Evolutionary conservation across 53 echinoderm and acorn worm species (phyloP), one percentile per base, ranked within the genome.

Genomic region (Patiria pectinifera): DNA sequence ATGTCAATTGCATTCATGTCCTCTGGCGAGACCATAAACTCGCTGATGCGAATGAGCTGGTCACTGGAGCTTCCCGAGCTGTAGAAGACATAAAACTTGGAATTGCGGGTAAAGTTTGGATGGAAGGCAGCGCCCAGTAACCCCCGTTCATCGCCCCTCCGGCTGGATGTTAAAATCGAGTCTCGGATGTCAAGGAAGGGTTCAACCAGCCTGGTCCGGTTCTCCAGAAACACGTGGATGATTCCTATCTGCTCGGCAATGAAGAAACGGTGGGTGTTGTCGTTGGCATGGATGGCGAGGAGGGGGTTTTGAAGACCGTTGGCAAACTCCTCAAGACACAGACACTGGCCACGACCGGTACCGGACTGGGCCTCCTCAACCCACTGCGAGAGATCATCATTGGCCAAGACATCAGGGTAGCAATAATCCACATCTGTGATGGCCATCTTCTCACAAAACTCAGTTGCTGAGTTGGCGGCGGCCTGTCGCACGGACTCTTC

Each of bases 301-400:
- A 99, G 76, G 9, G 99, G 99, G 84, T 99, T 96, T 18, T 93
- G 93, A 11, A 99, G 91, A 62, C 95, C 93, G 72, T 97, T 97
- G 4, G 99, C 99, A 89, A 99, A 97, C 71, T 97, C 97, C 87
- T 97, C 96, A 5, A 99, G 76, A 74, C 99, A 99, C 60, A 99
- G 89, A 61, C 99, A 99, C 80, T 77, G 59, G 53, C 90, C 61
- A 61, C 71, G 92, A 48, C 96, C 95, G 6, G 87, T 85, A 24
- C 96, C 97, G 0, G 91, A 83, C 83, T 86, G 76, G 21, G 97
- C 92, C 43, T 94, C 96, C 82, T 92, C 87, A 18, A 91, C 83
- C 93, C 92, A 85, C 75, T 91, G 62, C 45, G 93, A 92, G 25
- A 99, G 94, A 35, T 94, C 82, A 4, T 76, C 83, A 74, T 95